phyloP scores from a whole-genome alignment of 2,113 vertebrate species.

The Seriola aureovittata region DNA sequence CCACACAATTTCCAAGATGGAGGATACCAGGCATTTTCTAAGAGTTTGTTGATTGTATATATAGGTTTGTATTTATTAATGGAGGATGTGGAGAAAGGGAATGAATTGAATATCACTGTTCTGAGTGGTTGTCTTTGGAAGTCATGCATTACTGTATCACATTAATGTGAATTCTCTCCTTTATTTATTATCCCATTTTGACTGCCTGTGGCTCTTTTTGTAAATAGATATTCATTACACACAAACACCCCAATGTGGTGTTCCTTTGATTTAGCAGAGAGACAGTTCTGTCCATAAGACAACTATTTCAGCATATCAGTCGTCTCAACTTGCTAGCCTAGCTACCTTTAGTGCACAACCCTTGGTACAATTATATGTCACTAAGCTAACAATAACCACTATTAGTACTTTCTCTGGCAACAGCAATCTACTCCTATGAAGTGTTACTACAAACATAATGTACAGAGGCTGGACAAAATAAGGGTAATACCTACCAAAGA shows the following conservation, averaged over 20 bases:
- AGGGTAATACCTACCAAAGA: background rate
- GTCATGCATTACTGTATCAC: conserved; percentile 35
- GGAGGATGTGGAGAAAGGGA: conserved; percentile 41
- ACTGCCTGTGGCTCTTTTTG: conserved; percentile 19
- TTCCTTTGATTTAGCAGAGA: conserved; percentile 32
- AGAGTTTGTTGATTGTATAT: conserved; percentile 49
- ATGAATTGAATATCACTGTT: conserved; percentile 37
- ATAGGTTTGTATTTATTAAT: conserved; percentile 69
- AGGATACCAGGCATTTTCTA: conserved; percentile 11
- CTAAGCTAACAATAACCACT: background rate
- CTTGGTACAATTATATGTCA: background rate
- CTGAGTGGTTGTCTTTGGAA: conserved; percentile 36
- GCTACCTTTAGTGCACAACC: conserved; percentile 17
- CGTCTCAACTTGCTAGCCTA: conserved; percentile 13
- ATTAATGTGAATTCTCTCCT: conserved; percentile 48
- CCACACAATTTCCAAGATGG: conserved; percentile 10
- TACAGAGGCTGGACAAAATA: conserved; percentile 26
- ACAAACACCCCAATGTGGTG: background rate
- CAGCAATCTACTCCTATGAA: background rate
- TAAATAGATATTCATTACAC: conserved; percentile 48
- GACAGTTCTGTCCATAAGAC: background rate
- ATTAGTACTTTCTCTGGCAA: conserved; percentile 2
- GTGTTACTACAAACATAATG: background rate
- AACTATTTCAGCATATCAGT: conserved; percentile 29
- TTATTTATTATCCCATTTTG: conserved; percentile 47